Percentiles rank a stretch among this genome's conserved stretches.
Evolutionary conservation across 2,113 vertebrate species (phyloP).

Genomic region (Vombatus ursinus): DNA sequence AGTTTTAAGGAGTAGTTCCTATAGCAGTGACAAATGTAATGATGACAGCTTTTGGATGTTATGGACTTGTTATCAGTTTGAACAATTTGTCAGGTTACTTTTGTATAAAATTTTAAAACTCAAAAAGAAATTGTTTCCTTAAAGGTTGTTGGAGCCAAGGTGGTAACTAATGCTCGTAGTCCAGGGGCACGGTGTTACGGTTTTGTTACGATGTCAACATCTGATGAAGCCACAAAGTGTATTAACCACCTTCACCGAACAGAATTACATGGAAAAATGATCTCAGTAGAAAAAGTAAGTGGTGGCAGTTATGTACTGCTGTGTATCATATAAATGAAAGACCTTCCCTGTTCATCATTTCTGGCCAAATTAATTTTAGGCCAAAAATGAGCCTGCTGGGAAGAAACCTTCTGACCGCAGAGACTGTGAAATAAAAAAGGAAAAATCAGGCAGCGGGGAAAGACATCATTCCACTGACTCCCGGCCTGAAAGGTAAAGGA

Average conservation of each 20-base stretch:
- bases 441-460: constrained; percentile 79
- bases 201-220: constrained; percentile 96
- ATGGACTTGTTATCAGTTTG: neutral
- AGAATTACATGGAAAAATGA: constrained; percentile 97
- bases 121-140: constrained; percentile 6
- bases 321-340: fast-evolving
- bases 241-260: constrained; percentile 96
- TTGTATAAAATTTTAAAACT: neutral
- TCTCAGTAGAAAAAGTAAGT: constrained; percentile 95
- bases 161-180: constrained; percentile 97
- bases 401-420: constrained; percentile 92
- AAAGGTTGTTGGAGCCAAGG: constrained; percentile 97
- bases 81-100: neutral
- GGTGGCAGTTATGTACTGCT: fast-evolving
- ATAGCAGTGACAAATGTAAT: neutral
- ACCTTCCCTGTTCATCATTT: neutral
- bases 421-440: constrained; percentile 87
- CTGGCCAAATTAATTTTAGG: constrained; percentile 82
- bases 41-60: neutral
- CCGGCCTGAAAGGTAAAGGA: constrained; percentile 88
- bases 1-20: neutral
- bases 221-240: constrained; percentile 95
- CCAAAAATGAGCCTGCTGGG: constrained; percentile 96
- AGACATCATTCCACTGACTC: constrained; percentile 90
- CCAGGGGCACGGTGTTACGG: constrained; percentile 97